Evolutionary conservation across 2,797 vertebrate genomes (phyloP), one percentile per base, ranked within the genome.

Genomic region (Silurus lanzhouensis): DNA sequence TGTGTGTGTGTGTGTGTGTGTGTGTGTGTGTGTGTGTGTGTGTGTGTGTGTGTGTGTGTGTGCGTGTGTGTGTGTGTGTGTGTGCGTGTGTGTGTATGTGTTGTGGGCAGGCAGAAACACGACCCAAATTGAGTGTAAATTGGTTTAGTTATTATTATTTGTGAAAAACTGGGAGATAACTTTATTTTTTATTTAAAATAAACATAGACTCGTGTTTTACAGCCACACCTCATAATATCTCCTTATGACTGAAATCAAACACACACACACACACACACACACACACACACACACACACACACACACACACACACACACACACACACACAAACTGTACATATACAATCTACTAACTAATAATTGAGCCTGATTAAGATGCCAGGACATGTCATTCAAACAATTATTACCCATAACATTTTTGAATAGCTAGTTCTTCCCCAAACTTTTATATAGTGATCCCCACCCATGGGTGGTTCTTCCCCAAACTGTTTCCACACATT

Each of bases 21-120:
- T 66, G 13, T 58, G 74, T 78, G 81, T 78, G 27, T 60, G 19
- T n/a, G 20, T 44, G 20, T n/a, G 17, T 58, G 81, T 77, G 80
- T 82, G 25, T 60, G 25, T 19, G 14, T 20, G 27, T 64, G 22
- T 75, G 72, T 77, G 72, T 77, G 46, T 61, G 20, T 66, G 13
- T 58, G 74, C 70, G 81, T 70, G 27, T 48, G 13, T n/a, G 20
- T 44, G 20, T n/a, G 17, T 31, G 81, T 61, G 72, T 77, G 14
- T n/a, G 20, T 44, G 20, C n/a, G 17, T 58, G 81, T 70, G 80
- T 77, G 72, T 70, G 46, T 61, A 3, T 38, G 31, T 83, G 57
- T 55, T 55, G 46, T 44, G 81, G 85, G 85, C 85, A 83, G 66
- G 85, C 81, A 86, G 75, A 55, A 83, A 83, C 85, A 83, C 5